phyloP scores from a whole-genome alignment of 2,797 vertebrate species.

The Helostoma temminkii region DNA sequence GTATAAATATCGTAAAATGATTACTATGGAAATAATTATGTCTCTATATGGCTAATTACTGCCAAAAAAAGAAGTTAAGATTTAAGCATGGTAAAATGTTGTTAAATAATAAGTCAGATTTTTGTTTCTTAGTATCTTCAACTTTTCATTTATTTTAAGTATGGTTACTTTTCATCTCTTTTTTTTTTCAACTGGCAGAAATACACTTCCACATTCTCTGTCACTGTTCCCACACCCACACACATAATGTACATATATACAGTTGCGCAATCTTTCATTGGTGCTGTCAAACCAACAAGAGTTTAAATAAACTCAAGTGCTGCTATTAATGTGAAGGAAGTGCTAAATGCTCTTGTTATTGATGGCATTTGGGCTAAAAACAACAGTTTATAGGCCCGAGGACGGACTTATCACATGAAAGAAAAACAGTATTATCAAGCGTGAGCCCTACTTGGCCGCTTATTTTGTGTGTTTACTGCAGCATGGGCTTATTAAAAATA shows the following conservation, averaged over 20 bases:
- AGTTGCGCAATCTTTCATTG: slow-evolving; percentile 32
- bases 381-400: slow-evolving; percentile 59
- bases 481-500: slow-evolving; percentile 24
- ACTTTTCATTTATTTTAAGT: not conserved
- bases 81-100: too few species aligned
- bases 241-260: not conserved
- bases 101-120: too few species aligned
- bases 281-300: slow-evolving; percentile 42
- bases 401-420: slow-evolving; percentile 56
- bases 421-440: slow-evolving; percentile 55
- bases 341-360: slow-evolving; percentile 56
- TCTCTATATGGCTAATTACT: too few species aligned
- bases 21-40: too few species aligned
- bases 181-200: not conserved
- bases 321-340: slow-evolving; percentile 66
- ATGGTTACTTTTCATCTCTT: not conserved
- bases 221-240: slow-evolving; percentile 3
- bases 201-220: not conserved
- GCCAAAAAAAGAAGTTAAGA: too few species aligned
- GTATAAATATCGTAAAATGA: too few species aligned
- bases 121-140: not conserved
- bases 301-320: slow-evolving; percentile 49
- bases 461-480: slow-evolving; percentile 56
- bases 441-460: slow-evolving; percentile 29
- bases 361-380: slow-evolving; percentile 55